Evolutionary conservation across 2,888 invertebrate species (phyloP).

Genomic region (Drosophila atroscutellata): DNA sequence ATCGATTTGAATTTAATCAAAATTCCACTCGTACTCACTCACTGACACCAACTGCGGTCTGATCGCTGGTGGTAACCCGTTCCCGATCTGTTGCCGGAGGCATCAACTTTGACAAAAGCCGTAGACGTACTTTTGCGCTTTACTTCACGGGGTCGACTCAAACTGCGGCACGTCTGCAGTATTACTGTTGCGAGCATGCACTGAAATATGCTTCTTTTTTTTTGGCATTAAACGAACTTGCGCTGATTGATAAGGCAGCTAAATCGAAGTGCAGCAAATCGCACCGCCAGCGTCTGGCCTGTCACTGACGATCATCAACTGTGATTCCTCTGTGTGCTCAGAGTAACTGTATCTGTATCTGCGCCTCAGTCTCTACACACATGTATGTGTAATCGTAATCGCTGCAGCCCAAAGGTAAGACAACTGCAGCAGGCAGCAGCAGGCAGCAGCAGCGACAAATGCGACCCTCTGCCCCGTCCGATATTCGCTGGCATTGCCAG

Average conservation of each 20-base stretch:
- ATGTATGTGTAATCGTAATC: slow-evolving; percentile 44
- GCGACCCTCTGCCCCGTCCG: slow-evolving; percentile 32
- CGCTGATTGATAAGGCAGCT: slow-evolving; percentile 71
- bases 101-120: not conserved
- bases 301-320: slow-evolving; percentile 46
- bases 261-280: slow-evolving; percentile 67
- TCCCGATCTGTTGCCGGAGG: not conserved
- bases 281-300: slow-evolving; percentile 55
- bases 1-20: slow-evolving; percentile 6
- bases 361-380: slow-evolving; percentile 12
- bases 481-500: slow-evolving; percentile 36
- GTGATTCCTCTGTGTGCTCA: slow-evolving; percentile 24
- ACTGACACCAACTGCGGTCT: slow-evolving; percentile 30
- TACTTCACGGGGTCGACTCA: slow-evolving; percentile 26
- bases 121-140: not conserved
- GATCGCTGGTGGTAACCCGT: slow-evolving; percentile 30
- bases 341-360: slow-evolving; percentile 27
- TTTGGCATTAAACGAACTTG: slow-evolving; percentile 74
- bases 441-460: slow-evolving; percentile 17
- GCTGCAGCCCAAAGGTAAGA: slow-evolving; percentile 69
- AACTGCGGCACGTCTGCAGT: slow-evolving; percentile 71
- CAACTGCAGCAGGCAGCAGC: slow-evolving; percentile 54
- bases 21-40: slow-evolving; percentile 22
- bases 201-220: slow-evolving; percentile 65
- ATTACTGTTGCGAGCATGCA: slow-evolving; percentile 68